These are phyloP conservation scores for Propsilocerus akamusi DNA, from an alignment of 1,140 invertebrate genomes.

Conservation along the genomic window DNA sequence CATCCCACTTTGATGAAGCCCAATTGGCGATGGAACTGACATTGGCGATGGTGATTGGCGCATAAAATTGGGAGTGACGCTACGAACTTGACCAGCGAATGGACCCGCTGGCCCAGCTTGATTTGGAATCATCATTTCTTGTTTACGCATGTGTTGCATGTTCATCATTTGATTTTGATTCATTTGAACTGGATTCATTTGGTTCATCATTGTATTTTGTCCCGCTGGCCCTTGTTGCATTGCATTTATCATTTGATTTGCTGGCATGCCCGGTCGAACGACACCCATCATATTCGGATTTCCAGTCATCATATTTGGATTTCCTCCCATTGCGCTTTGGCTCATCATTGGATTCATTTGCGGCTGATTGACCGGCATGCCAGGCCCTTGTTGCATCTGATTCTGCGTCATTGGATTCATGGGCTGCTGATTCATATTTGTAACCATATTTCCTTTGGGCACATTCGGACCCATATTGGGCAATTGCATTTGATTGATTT, in stretches of 20 bases:
- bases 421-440: slow-evolving; percentile 11
- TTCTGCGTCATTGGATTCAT: slow-evolving; percentile 14
- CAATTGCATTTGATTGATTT: slow-evolving; percentile 15
- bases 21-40: slow-evolving; percentile 13
- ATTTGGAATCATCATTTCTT: neutral
- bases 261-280: neutral
- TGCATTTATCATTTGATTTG: slow-evolving; percentile 1
- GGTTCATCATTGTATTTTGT: neutral
- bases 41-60: slow-evolving; percentile 25
- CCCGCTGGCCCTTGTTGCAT: neutral
- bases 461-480: neutral
- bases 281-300: neutral
- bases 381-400: slow-evolving; percentile 9
- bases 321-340: slow-evolving; percentile 8
- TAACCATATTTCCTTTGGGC: neutral
- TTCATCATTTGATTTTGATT: slow-evolving; percentile 5
- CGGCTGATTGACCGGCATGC: neutral
- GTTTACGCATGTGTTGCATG: slow-evolving; percentile 1
- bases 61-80: slow-evolving; percentile 1
- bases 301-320: slow-evolving; percentile 3
- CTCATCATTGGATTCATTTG: slow-evolving; percentile 22
- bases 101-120: neutral
- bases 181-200: neutral
- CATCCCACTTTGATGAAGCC: slow-evolving; percentile 27
- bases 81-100: neutral